Evolutionary conservation across 1,140 invertebrate genomes (phyloP), one percentile per base, ranked within the genome.

Genomic region (Pteromalus puparum): DNA sequence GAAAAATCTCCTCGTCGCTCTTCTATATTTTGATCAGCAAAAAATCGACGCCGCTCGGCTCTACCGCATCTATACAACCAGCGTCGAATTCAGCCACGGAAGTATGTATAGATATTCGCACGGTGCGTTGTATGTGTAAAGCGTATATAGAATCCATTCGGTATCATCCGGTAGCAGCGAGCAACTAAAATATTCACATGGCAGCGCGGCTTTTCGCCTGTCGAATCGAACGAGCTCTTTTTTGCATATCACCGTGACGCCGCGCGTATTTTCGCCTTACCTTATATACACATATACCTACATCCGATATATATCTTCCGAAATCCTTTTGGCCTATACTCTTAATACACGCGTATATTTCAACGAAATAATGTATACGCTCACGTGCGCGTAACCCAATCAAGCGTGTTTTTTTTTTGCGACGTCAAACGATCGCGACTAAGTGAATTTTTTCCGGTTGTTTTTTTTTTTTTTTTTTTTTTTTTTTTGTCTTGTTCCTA

Each of bases 111-210:
- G 38, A 61, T 61, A 61, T 61, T 61, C 53, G 53, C 7, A 61
- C 2, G 18, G 18, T 15, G 18, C 30, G 4, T 42, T 6, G 1
- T 10, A 42, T 12, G 9, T 42, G 9, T 42, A 42, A n/a, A n/a
- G 21, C 21, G 18, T 61, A 53, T 53, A 18, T n/a, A 34, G 26
- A 70, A 70, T 70, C 26, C 67, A 70, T 70, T 70, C 28, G 24
- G 67, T 61, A 61, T 61, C 26, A 70, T 70, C 13, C 48, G 24
- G 26, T 26, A 65, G 28, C 18, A 61, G 21, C 53, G n/a, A 21
- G 34, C 18, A 72, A 72, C 34, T 81, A 70, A 81, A 81, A 81
- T 81, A 81, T 81, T 81, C 78, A 81, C 38, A 18, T n/a, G 65
- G 78, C 78, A n/a, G 68, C 12, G 53, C 12, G 53, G 28, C 34